Percentiles rank a stretch among this genome's conserved stretches.
Evolutionary conservation across 2,797 vertebrate genomes (phyloP).

Genomic region (Anas capensis): DNA sequence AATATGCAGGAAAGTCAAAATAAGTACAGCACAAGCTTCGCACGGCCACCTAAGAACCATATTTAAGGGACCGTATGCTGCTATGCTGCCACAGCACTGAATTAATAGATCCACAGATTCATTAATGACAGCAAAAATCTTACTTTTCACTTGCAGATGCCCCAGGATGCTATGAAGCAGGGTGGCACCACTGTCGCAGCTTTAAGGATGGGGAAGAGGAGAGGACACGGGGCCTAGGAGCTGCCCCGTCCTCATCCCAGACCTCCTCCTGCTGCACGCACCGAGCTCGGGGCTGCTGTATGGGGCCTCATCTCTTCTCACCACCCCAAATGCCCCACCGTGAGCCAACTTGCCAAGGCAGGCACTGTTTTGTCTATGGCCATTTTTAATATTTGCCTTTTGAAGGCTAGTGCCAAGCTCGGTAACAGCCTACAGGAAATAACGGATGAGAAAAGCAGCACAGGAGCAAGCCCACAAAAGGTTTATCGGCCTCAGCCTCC

Average conservation of each 20-base stretch:
- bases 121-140: not conserved
- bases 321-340: not conserved
- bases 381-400: conserved; percentile 24
- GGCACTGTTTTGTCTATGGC: not conserved
- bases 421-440: not conserved
- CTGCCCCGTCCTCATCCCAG: rapidly evolving
- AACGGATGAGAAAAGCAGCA: not conserved
- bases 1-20: not conserved
- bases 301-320: not conserved
- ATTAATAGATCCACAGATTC: not conserved
- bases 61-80: not conserved
- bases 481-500: not conserved
- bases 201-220: not conserved
- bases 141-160: not conserved
- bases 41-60: not conserved
- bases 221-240: too few relatives aligned
- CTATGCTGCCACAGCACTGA: not conserved
- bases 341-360: not conserved
- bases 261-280: too few relatives aligned
- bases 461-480: not conserved
- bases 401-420: not conserved
- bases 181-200: not conserved
- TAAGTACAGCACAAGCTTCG: not conserved
- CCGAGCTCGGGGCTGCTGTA: not conserved
- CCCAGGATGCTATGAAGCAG: not conserved